Evolutionary conservation across 2,888 invertebrate species (phyloP), one percentile per base, ranked within the genome.

Genomic region (Mythimna albipuncta): DNA sequence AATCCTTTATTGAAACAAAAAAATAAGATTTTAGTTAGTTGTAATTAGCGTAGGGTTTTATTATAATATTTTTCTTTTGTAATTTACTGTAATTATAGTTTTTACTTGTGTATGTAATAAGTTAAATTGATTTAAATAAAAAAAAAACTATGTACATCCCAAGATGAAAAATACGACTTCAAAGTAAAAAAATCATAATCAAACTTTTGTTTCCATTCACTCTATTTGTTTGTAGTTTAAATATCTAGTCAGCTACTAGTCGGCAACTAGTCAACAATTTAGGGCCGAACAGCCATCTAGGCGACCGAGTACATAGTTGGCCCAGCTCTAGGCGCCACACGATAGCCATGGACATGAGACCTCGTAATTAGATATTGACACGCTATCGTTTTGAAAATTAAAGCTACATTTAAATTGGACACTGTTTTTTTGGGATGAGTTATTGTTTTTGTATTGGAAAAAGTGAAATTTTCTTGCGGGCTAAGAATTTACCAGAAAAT

Each of bases 351-450:
- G 64, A 74, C 64, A 77, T 26, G 50, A 68, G 61, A 61, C 41
- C 19, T 54, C 47, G n/a, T 80, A 44, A 69, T 82, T 69, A 79
- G 21, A 52, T 62, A 67, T 55, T 21, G 64, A 58, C 69, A 80
- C 73, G 82, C 71, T 44, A 81, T 62, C 54, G 57, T 82, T 59
- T 54, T 35, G 50, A 50, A 77, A 76, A 61, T 65, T 7, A 44
- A 72, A 55, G 64, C 58, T 35, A 55, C 11, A 9, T 70, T 77
- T 55, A 47, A 54, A 69, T 54, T 32, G n/a, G 11, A 13, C 32
- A 21, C 47, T 38, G 11, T 77, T 70, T 58, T 26, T 63, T n/a
- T 41, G 7, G 1, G 7, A 64, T 32, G 41, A 21, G 13, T 35
- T 9, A 38, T 69, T 13, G 21, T 52, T 63, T 68, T 67, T 26